Base-by-base conservation (phyloP, 1,140 invertebrate species). In the Mamestra configurata region DNA sequence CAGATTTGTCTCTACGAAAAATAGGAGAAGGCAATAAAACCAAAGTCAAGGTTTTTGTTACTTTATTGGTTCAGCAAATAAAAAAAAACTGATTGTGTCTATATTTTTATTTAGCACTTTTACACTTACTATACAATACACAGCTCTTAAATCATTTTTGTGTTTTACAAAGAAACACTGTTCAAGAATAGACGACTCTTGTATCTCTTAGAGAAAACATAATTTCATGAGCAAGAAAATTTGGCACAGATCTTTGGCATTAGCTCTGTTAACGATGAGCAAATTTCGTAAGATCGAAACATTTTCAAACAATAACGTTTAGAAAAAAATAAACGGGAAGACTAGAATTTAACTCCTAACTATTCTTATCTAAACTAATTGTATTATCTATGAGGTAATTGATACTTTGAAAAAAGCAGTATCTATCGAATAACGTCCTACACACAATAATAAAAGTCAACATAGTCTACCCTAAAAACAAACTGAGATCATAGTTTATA, bases 401-500 rank as follows among this genome's bases (percentile, higher is more conserved):
- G 40, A 43, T 61, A 57, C 40, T 24, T 49, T 49, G 43, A 76
- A 76, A 64, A 64, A 6, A 40, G 40, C 57, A 61, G 13, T 64
- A 7, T 64, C 35, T 64, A 18, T 76, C 13, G 13, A 76, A 64
- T 57, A 57, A 49, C 37, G 10, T 10, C 24, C 55, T 76, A 46
- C 53, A 46, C 5, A 40, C n/a, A 57, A 59, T 73, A 20, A 49
- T 53, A 68, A 79, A 79, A 70, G 80, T 77, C 37, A 83, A 82
- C 68, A 72, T 77, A 87, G 82, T 82, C 76, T 78, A 79, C 61
- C 75, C 40, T 72, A 79, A 71, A 49, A 70, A 66, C 64, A 82
- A 77, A 61, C 64, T 87, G 84, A 88, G 87, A 88, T 87, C 86
- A 79, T 77, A 66, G 71, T 79, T 59, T 57, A 73, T 53, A 49